These are phyloP conservation scores for Machaerirhynchus nigripectus DNA, from an alignment of 2,113 vertebrate species.

Conservation along the genomic window DNA sequence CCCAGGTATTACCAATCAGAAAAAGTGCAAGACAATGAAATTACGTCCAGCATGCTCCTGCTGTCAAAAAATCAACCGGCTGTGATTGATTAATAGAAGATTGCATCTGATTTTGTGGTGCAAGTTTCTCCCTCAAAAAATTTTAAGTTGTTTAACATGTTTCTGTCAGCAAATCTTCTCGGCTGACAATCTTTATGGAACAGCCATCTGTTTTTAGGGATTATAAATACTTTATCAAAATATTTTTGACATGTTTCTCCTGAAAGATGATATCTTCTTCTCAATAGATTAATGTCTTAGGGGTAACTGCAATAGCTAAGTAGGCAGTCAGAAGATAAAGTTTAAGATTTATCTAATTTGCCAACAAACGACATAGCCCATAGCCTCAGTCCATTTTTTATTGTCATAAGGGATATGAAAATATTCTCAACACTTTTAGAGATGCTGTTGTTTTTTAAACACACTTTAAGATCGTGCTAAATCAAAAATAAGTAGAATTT, in stretches of 20 bases:
- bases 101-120: constrained; percentile 26
- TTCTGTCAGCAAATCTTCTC: constrained; percentile 69
- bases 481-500: constrained; percentile 24
- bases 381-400: background rate
- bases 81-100: constrained; percentile 69
- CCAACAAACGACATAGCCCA: background rate
- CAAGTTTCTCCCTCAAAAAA: background rate
- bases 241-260: constrained; percentile 70
- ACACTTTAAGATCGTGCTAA: constrained; percentile 9
- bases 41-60: constrained; percentile 3
- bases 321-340: constrained; percentile 60
- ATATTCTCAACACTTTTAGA: constrained; percentile 1
- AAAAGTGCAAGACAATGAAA: constrained; percentile 44
- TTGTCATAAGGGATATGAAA: constrained; percentile 24
- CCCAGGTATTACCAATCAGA: background rate
- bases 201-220: constrained; percentile 71
- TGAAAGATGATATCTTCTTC: constrained; percentile 67
- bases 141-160: constrained; percentile 50
- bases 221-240: constrained; percentile 77
- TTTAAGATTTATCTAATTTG: constrained; percentile 60
- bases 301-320: constrained; percentile 60
- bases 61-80: constrained; percentile 58
- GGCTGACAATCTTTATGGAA: constrained; percentile 67
- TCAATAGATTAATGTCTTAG: constrained; percentile 66
- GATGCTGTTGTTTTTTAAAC: constrained; percentile 7